phyloP scores from a whole-genome alignment of 2,113 vertebrate genomes.

The Gallinago undulata region DNA sequence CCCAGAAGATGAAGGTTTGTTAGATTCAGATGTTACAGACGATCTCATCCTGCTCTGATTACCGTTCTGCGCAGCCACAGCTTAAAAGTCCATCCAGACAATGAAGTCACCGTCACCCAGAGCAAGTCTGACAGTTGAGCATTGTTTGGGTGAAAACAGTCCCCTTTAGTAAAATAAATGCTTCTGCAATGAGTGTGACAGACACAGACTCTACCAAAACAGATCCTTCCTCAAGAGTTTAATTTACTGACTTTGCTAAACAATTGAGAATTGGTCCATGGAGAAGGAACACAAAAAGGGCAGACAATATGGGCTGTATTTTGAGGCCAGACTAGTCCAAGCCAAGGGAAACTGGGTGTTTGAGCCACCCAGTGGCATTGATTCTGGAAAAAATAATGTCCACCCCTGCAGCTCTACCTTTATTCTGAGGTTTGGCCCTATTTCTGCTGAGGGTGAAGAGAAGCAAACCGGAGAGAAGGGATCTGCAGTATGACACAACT shows the following conservation, averaged over 20 bases:
- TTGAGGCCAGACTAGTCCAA: not conserved
- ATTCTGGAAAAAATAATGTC: not conserved
- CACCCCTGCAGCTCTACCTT: not conserved
- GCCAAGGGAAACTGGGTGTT: not conserved
- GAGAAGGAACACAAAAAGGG: not conserved
- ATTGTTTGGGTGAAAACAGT: slow-evolving; percentile 13
- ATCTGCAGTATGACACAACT: not conserved
- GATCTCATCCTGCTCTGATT: not conserved
- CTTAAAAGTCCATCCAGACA: not conserved
- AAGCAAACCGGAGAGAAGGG: not conserved
- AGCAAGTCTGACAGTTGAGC: not conserved
- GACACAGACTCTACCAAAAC: slow-evolving; percentile 13
- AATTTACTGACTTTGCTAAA: slow-evolving; percentile 43
- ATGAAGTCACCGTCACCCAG: not conserved
- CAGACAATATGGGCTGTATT: not conserved
- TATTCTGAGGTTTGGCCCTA: not conserved
- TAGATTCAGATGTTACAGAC: not conserved
- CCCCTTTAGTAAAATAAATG: not conserved
- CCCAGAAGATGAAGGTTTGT: not conserved
- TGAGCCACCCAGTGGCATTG: not conserved
- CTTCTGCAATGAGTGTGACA: not conserved
- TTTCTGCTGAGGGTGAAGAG: not conserved
- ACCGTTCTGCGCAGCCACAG: not conserved
- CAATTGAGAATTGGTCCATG: slow-evolving; percentile 5
- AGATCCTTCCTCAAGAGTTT: not conserved